Base-by-base conservation (phyloP, 1,140 invertebrate species). In the Steinernema khuongi region DNA sequence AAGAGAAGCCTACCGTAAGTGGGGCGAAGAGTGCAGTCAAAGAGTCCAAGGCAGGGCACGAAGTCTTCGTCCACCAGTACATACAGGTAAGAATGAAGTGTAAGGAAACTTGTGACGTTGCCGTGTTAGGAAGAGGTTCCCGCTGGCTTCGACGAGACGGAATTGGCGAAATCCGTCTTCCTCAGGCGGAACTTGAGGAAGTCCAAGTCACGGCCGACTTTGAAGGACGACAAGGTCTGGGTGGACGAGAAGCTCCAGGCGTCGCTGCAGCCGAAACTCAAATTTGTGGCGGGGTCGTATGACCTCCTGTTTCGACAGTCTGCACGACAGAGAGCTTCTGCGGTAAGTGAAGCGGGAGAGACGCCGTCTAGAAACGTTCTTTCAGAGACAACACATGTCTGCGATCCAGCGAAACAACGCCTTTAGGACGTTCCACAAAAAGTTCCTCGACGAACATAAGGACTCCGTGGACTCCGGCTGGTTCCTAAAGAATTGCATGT, bases 1-100 rank as follows among this genome's bases (percentile, higher is more conserved):
- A 80, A 14, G 71, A 28, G 18, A 73, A 72, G n/a, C 50, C 50
- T 2, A 60, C 50, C 19, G 50, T 11, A 60, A 60, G 50, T 60
- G 50, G 50, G 26, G 50, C 19, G 7, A 22, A n/a, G n/a, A n/a
- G 22, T 4, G 50, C 50, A 22, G 50, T n/a, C 11, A 22, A 60
- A 60, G 50, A 41, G n/a, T n/a, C 50, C 14, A 60, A 60, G 19
- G 22, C 14, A 60, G 26, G 50, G 22, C 26, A 4, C 19, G 7
- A 60, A 26, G 26, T 60, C 50, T 14, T 7, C 7, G 50, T 14
- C 14, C 50, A n/a, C 14, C 50, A 60, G 50, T 60, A 4, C 14
- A 60, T 26, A 22, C 26, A 26, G 2, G 50, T 22, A 26, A 26
- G 4, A 60, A 60, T 60, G 7, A 26, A 14, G 14, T 60, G 7